These are phyloP conservation scores for Anthoptus insignis DNA, from an alignment of 2,888 invertebrate genomes.

Conservation along the genomic window DNA sequence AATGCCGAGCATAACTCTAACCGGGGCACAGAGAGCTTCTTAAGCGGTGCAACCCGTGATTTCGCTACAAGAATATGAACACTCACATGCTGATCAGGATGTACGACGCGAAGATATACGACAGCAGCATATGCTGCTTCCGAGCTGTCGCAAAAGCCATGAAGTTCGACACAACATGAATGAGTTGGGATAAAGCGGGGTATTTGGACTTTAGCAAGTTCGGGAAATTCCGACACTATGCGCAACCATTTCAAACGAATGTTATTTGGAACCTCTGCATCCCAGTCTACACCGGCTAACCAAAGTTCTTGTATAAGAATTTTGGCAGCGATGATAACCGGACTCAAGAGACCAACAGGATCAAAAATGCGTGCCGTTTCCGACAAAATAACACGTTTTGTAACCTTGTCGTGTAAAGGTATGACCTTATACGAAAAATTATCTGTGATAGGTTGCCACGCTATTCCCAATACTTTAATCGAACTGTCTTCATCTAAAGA, in stretches of 20 bases:
- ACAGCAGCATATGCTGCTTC: not conserved
- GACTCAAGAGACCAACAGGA: not conserved
- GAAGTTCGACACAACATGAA: too few relatives aligned
- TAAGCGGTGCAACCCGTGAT: not conserved
- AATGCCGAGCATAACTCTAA: not conserved
- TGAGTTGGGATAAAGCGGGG: too few relatives aligned
- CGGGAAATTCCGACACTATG: not conserved
- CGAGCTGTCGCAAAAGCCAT: not conserved
- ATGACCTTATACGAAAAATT: not conserved
- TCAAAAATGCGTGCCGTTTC: not conserved
- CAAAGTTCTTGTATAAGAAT: conserved; percentile 17
- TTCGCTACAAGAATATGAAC: not conserved
- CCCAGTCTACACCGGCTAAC: conserved; percentile 12
- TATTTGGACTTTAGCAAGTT: not conserved
- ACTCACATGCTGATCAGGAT: not conserved
- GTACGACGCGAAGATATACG: not conserved
- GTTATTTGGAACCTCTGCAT: conserved; percentile 3
- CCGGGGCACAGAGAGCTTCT: not conserved
- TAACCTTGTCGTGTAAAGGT: not conserved
- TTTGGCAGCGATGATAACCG: not conserved
- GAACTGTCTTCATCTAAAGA: not conserved
- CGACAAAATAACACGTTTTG: not conserved
- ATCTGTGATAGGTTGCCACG: not conserved
- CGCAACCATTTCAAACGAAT: conserved; percentile 1
- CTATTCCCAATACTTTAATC: not conserved